Evolutionary conservation across 2,888 invertebrate genomes (phyloP).

Genomic region (Dynastes hyllus): DNA sequence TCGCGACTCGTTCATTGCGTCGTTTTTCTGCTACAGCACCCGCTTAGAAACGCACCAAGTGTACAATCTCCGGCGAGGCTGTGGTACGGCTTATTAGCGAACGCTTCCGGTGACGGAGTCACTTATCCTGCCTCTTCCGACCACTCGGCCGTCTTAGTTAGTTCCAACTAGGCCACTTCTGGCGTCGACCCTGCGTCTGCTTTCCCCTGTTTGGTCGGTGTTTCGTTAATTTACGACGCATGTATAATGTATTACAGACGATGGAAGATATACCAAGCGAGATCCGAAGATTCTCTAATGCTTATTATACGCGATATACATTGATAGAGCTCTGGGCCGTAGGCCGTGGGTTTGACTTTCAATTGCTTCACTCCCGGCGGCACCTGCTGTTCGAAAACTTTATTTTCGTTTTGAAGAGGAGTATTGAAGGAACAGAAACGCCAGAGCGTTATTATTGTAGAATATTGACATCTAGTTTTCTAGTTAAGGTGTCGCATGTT

Average conservation of each 20-base stretch:
- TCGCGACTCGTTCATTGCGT: neutral
- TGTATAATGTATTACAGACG: constrained; percentile 23
- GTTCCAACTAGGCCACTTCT: constrained; percentile 50
- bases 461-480: constrained; percentile 21
- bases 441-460: constrained; percentile 21
- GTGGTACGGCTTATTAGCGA: constrained; percentile 43
- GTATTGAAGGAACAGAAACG: neutral
- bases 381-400: constrained; percentile 32
- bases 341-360: constrained; percentile 23
- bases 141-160: constrained; percentile 52
- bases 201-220: neutral
- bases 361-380: constrained; percentile 19
- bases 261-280: constrained; percentile 1
- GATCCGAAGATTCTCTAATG: neutral
- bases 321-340: neutral
- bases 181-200: constrained; percentile 30
- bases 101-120: constrained; percentile 48
- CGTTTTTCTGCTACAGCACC: constrained; percentile 12
- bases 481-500: neutral
- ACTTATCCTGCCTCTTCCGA: constrained; percentile 51
- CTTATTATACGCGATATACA: constrained; percentile 34
- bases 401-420: neutral
- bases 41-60: constrained; percentile 36
- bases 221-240: constrained; percentile 44
- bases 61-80: constrained; percentile 34